These are phyloP conservation scores for Protaetia brevitarsis DNA, from an alignment of 1,140 invertebrate species.

Conservation along the genomic window DNA sequence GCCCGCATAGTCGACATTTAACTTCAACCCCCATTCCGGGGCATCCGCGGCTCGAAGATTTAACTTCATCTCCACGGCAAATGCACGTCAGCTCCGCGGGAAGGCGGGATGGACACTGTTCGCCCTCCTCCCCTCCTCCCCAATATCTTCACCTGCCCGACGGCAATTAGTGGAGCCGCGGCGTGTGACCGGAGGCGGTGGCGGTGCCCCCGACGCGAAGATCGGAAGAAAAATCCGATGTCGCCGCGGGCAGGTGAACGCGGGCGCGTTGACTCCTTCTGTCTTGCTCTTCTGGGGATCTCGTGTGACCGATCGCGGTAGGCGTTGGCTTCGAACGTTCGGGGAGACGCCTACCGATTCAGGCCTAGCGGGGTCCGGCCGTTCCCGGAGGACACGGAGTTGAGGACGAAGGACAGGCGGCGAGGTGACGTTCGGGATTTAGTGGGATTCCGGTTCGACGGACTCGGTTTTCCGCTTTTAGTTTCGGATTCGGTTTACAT, in stretches of 20 bases:
- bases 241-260: slow-evolving; percentile 10
- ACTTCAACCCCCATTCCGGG: too few relatives aligned
- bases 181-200: not conserved
- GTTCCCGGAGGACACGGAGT: not conserved
- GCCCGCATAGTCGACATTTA: too few relatives aligned
- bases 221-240: not conserved
- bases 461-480: too few relatives aligned
- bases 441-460: too few relatives aligned
- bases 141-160: not conserved
- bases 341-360: slow-evolving; percentile 9
- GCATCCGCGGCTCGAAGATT: too few relatives aligned
- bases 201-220: not conserved
- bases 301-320: slow-evolving; percentile 9
- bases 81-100: too few relatives aligned
- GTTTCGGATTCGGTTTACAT: too few relatives aligned
- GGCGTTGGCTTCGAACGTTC: not conserved
- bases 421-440: too few relatives aligned
- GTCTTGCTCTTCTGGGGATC: slow-evolving; percentile 7
- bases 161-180: not conserved
- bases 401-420: too few relatives aligned
- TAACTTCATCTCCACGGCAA: too few relatives aligned
- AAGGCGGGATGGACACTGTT: too few relatives aligned
- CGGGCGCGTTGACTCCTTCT: not conserved
- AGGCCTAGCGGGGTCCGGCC: not conserved
- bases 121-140: not conserved